These are phyloP conservation scores for Xestobium rufovillosum DNA, from an alignment of 2,888 invertebrate species.

Conservation along the genomic window DNA sequence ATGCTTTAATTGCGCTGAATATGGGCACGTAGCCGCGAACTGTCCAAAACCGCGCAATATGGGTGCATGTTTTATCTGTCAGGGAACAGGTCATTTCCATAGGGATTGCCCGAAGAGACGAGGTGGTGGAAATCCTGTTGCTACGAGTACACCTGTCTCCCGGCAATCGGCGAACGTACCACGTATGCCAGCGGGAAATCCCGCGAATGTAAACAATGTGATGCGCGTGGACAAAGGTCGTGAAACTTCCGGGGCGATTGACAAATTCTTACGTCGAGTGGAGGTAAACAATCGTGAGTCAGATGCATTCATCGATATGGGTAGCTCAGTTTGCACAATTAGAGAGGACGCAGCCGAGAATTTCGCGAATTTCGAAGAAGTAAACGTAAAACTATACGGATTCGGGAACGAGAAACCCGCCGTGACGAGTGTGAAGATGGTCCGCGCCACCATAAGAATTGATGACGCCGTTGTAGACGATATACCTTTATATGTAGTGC, in stretches of 20 bases:
- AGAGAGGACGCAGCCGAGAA: neutral
- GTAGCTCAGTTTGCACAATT: neutral
- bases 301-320: conserved; percentile 1
- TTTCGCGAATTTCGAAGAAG: no score
- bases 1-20: conserved; percentile 1
- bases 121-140: no score
- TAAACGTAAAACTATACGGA: no score
- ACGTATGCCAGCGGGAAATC: neutral
- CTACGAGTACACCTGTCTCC: neutral
- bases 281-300: neutral
- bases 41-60: neutral
- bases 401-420: neutral
- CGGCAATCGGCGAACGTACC: neutral
- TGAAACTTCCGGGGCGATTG: no score
- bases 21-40: neutral
- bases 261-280: neutral
- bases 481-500: neutral
- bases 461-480: neutral
- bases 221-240: no score
- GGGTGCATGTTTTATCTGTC: neutral
- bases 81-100: neutral
- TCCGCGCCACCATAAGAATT: neutral
- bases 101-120: conserved; percentile 3
- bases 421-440: neutral
- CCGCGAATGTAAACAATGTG: neutral